phyloP scores from a whole-genome alignment of 2,797 vertebrate species.

The Morelia viridis region DNA sequence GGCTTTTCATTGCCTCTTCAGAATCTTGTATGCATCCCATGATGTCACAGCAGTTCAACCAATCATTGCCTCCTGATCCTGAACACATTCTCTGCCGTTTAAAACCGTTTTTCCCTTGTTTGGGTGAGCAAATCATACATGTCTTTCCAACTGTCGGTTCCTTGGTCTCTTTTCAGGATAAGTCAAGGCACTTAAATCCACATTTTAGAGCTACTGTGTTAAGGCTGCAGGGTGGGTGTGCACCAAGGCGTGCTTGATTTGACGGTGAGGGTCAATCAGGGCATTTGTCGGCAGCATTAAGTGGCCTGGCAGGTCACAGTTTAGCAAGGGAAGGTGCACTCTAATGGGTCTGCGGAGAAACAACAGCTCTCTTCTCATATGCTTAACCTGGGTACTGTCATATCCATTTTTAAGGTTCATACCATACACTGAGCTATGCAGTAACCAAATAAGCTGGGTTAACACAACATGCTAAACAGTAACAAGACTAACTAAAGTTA shows the following conservation, averaged over 20 bases:
- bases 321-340: not conserved
- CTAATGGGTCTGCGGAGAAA: rapidly evolving
- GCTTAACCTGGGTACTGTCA: not conserved
- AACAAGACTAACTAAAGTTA: not conserved
- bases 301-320: rapidly evolving
- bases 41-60: not conserved
- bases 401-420: not conserved
- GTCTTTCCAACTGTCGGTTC: not conserved
- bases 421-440: not conserved
- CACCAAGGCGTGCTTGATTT: not conserved
- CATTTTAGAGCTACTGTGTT: not conserved
- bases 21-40: not conserved
- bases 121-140: not conserved
- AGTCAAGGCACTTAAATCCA: not conserved
- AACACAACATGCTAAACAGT: not conserved
- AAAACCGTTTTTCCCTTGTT: not conserved
- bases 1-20: not conserved
- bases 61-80: not conserved
- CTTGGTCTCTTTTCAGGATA: not conserved
- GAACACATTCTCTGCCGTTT: not conserved
- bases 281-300: rapidly evolving
- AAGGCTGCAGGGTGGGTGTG: not conserved
- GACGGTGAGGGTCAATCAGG: not conserved
- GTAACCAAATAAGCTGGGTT: not conserved
- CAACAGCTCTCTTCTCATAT: not conserved